Percentiles rank a stretch among this genome's conserved stretches.
phyloP scores from a whole-genome alignment of 2,888 invertebrate genomes.

The Pandemis heparana region DNA sequence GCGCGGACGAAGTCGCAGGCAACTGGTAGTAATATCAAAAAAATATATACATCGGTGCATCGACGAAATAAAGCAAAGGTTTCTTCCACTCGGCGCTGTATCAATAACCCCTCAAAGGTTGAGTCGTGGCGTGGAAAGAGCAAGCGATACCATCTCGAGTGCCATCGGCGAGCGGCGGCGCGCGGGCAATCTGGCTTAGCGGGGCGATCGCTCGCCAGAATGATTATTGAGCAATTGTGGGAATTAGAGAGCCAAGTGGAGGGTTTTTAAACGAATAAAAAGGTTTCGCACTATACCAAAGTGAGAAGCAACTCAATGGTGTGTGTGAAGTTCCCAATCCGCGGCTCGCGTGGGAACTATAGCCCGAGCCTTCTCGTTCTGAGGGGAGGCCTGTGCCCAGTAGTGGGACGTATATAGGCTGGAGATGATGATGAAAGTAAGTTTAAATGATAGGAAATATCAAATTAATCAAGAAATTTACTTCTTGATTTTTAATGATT shows the following conservation, averaged over 20 bases:
- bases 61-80: constrained; percentile 55
- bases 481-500: too few relatives aligned
- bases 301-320: too few relatives aligned
- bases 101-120: constrained; percentile 70
- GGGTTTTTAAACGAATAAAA: constrained; percentile 20
- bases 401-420: too few relatives aligned
- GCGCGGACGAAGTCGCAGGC: too few relatives aligned
- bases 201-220: constrained; percentile 60
- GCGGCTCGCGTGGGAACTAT: too few relatives aligned
- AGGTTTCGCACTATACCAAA: not conserved
- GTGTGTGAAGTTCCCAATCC: too few relatives aligned
- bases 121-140: constrained; percentile 72
- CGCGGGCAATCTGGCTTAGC: constrained; percentile 78
- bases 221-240: constrained; percentile 54
- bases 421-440: too few relatives aligned
- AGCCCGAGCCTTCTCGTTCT: too few relatives aligned
- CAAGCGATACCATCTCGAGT: constrained; percentile 69
- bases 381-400: too few relatives aligned
- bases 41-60: not conserved
- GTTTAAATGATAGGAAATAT: too few relatives aligned
- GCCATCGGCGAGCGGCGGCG: constrained; percentile 64
- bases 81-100: constrained; percentile 68
- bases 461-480: too few relatives aligned
- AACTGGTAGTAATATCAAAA: not conserved
- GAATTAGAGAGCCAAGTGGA: constrained; percentile 45